Evolutionary conservation across 1,140 invertebrate genomes (phyloP).

Genomic region (Tetramorium simillimum): DNA sequence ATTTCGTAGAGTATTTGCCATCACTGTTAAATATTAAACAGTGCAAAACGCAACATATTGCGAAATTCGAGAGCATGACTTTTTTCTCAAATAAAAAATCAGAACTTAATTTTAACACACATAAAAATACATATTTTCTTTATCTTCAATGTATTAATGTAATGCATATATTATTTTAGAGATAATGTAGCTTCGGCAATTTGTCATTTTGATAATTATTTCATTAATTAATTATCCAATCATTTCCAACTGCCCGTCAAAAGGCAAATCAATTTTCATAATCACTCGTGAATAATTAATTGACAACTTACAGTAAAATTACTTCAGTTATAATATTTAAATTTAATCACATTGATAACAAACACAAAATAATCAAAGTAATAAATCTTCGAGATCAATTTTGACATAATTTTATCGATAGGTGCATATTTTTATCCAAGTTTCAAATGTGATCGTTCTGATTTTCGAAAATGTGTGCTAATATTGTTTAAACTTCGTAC

Average conservation of each 20-base stretch:
- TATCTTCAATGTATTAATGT: background rate
- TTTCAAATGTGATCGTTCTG: background rate
- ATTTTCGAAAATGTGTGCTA: slow-evolving; percentile 9
- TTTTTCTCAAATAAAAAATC: background rate
- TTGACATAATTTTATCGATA: background rate
- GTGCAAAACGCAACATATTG: background rate
- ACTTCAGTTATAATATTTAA: background rate
- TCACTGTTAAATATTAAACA: background rate
- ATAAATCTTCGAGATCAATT: background rate
- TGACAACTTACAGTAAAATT: background rate
- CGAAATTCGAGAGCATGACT: background rate
- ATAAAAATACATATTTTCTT: background rate
- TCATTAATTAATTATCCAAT: background rate
- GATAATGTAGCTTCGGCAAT: background rate
- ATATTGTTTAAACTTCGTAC: background rate
- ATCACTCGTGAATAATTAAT: background rate
- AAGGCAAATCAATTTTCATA: slow-evolving; percentile 16
- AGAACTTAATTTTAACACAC: background rate
- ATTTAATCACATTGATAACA: background rate
- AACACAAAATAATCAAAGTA: background rate
- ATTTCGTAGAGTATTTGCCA: background rate
- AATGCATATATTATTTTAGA: background rate
- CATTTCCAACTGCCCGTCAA: background rate
- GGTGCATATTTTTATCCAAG: background rate
- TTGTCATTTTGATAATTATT: background rate